Evolutionary conservation across 2,888 invertebrate species (phyloP).

Genomic region (Standfussiana lucernea): DNA sequence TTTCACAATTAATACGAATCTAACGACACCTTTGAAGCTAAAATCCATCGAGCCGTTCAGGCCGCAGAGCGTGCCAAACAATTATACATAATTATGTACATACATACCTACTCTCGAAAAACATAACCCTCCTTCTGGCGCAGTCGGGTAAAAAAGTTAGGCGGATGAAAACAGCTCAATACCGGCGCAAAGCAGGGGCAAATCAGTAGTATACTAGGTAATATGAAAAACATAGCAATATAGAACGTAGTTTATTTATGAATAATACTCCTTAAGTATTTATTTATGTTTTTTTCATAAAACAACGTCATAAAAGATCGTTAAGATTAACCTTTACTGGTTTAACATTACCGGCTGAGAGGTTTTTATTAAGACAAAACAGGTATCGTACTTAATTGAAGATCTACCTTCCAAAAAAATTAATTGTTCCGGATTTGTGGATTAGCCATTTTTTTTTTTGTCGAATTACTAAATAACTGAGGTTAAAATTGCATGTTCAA

Average conservation of each 20-base stretch:
- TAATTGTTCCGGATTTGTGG: slow-evolving; percentile 13
- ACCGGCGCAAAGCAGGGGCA: background rate
- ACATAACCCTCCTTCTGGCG: no score
- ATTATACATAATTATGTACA: no score
- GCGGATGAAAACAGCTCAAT: background rate
- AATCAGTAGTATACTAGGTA: background rate
- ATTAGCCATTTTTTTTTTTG: background rate
- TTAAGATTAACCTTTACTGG: background rate
- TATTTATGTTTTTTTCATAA: slow-evolving; percentile 12
- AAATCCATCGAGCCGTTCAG: no score
- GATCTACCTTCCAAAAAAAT: slow-evolving; percentile 14
- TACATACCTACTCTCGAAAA: no score
- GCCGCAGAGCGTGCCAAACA: no score
- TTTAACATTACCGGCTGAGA: background rate
- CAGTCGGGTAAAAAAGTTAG: background rate
- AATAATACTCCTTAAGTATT: background rate
- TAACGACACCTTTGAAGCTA: no score
- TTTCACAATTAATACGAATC: no score
- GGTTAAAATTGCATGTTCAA: background rate
- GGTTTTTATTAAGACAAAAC: background rate
- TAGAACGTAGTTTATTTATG: background rate
- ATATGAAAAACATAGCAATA: background rate
- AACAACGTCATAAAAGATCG: slow-evolving; percentile 18
- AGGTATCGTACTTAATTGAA: slow-evolving; percentile 21
- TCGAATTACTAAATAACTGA: background rate